Base-by-base conservation (phyloP, 2,888 invertebrate species). In the Crepidodera aurea region DNA sequence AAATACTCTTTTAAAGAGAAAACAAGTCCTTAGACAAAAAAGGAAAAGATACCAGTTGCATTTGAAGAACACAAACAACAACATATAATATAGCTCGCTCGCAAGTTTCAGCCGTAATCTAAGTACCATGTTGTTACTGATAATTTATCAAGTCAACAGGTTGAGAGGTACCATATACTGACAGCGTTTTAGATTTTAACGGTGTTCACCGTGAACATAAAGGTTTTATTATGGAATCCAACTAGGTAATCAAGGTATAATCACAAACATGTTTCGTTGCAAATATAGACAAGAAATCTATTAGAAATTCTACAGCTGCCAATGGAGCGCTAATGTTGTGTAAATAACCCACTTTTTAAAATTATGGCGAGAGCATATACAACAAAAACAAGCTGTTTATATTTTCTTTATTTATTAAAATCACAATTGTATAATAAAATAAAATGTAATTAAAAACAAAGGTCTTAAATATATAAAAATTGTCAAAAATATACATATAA, bases 91-190 rank as follows among this genome's bases (percentile, higher is more conserved):
- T 50, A 32, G 10, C n/a, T 6, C 51, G 25, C 34, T 34, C 27
- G 13, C 46, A 40, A 16, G 13, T 50, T 48, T 50, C 46, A 51
- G 37, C 48, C 16, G 34, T 39, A 51, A 65, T 50, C 58, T 27
- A 51, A 59, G 54, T 61, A 59, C 51, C 42, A 51, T 57, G 60
- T 59, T 61, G 59, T 64, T 62, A 57, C 53, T 60, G 66, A 62
- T 64, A 61, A 62, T 63, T 59, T 64, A 64, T 66, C 66, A 50
- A 55, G 57, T 32, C 46, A 62, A 66, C 60, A 62, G 61, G 56
- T 61, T 60, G 58, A 53, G 54, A 56, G 59, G 58, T 63, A 63
- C 66, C 66, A 51, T 66, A 61, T 63, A 63, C 51, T 39, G 66
- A 58, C 66, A 62, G 44, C 61, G 18, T 62, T 65, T 65, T 51